Evolutionary conservation across 2,888 invertebrate species (phyloP).

Genomic region (Epinotia bilunana): DNA sequence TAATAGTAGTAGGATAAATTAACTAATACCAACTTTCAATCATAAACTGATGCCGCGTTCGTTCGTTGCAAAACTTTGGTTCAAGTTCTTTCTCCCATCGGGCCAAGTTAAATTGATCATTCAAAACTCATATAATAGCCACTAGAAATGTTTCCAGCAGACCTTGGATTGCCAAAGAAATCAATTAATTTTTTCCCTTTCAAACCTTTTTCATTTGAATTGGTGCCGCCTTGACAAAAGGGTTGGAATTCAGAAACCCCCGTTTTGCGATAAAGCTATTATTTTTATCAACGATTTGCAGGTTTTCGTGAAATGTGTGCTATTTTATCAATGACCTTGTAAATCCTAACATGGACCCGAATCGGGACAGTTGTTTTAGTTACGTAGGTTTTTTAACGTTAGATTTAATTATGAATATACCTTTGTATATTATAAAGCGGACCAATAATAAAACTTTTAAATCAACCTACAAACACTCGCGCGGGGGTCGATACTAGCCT

Average conservation of each 20-base stretch:
- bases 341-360: background rate
- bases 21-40: background rate
- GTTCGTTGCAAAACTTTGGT: conserved; percentile 19
- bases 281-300: background rate
- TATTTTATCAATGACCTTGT: background rate
- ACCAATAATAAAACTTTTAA: background rate
- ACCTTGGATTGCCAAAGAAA: conserved; percentile 50
- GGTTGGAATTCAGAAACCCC: conserved; percentile 29
- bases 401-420: too few species aligned
- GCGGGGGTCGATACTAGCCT: background rate
- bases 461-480: background rate
- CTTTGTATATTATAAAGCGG: too few species aligned
- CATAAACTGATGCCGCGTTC: conserved; percentile 20
- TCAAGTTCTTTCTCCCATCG: conserved; percentile 44
- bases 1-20: too few species aligned
- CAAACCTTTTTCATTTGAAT: conserved; percentile 46
- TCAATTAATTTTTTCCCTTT: conserved; percentile 47
- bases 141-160: conserved; percentile 56
- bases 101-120: conserved; percentile 72
- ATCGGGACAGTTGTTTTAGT: too few species aligned
- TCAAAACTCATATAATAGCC: conserved; percentile 67
- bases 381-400: too few species aligned
- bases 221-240: conserved; percentile 34
- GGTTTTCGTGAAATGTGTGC: background rate
- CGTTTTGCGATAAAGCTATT: conserved; percentile 14